A percentile compares a stretch with the other conserved stretches of the same genome.
phyloP scores from a whole-genome alignment of 2,888 invertebrate genomes.

The Palloptera scutellata region DNA sequence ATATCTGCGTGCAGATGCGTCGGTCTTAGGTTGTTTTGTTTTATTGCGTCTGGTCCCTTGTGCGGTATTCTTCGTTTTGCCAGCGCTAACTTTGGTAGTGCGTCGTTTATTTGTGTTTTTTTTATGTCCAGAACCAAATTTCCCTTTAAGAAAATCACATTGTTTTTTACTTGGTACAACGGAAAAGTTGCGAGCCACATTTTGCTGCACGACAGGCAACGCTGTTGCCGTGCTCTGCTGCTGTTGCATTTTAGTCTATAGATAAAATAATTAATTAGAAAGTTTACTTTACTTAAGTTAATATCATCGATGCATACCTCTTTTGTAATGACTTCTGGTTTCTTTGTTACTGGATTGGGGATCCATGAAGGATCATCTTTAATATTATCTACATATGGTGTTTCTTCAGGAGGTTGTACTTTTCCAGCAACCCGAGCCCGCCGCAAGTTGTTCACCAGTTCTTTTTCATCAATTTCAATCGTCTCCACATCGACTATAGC shows the following conservation, averaged over 20 bases:
- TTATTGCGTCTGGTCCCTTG: conserved; percentile 14
- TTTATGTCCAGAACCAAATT: conserved; percentile 49
- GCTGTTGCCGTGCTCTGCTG: conserved; percentile 13
- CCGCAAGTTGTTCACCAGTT: conserved; percentile 30
- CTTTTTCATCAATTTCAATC: conserved; percentile 51
- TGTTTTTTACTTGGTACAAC: conserved; percentile 58
- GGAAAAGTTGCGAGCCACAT: conserved; percentile 48
- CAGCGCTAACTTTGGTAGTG: no score
- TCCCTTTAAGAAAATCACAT: conserved; percentile 54
- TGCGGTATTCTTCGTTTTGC: conserved; percentile 4
- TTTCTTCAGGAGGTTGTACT: conserved; percentile 34
- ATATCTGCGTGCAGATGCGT: conserved; percentile 24
- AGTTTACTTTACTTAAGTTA: not conserved
- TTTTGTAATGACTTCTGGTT: conserved; percentile 37
- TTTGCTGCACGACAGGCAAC: conserved; percentile 35
- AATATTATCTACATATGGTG: conserved; percentile 53
- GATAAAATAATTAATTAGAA: conserved; percentile 4
- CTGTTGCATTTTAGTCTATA: conserved; percentile 19
- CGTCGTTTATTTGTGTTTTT: conserved; percentile 41
- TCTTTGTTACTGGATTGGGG: conserved; percentile 45
- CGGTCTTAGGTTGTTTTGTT: conserved; percentile 29
- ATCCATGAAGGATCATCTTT: conserved; percentile 61
- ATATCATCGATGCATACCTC: conserved; percentile 46
- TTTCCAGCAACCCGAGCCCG: conserved; percentile 25
- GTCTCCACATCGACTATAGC: conserved; percentile 63